These are phyloP conservation scores for Lacanobia wlatinum DNA, from an alignment of 2,888 invertebrate genomes.

Conservation along the genomic window DNA sequence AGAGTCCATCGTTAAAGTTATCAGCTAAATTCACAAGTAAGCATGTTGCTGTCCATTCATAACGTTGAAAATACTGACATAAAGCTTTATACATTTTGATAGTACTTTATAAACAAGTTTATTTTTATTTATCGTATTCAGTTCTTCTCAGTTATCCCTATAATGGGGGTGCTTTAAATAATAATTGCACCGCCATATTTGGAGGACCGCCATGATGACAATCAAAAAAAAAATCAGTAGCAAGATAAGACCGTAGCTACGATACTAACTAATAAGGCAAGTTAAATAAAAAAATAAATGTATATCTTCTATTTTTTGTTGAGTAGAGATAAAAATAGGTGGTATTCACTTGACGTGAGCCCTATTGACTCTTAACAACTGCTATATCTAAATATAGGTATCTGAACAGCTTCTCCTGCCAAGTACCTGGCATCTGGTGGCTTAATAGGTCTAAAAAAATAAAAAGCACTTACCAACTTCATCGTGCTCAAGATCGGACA, in stretches of 20 bases:
- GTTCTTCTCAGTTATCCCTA: too few relatives aligned
- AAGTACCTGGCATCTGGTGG: conserved; percentile 50
- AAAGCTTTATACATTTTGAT: neutral
- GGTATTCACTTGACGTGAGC: conserved; percentile 26
- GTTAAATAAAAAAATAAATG: neutral
- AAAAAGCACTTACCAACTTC: conserved; percentile 88
- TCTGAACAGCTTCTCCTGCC: conserved; percentile 22
- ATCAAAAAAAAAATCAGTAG: neutral
- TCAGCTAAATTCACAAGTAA: conserved; percentile 38
- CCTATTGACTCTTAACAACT: conserved; percentile 26
- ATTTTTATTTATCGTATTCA: too few relatives aligned
- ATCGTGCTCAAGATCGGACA: conserved; percentile 87
- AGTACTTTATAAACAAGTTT: neutral
- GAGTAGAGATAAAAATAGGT: conserved; percentile 4
- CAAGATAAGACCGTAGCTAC: neutral
- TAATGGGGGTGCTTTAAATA: too few relatives aligned
- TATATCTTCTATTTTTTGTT: neutral
- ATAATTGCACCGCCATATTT: too few relatives aligned
- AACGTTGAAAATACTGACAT: conserved; percentile 4
- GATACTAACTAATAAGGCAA: too few relatives aligned
- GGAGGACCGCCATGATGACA: too few relatives aligned
- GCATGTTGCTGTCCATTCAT: conserved; percentile 4
- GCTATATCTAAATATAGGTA: conserved; percentile 30
- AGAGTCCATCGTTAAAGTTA: conserved; percentile 41
- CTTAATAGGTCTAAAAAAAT: conserved; percentile 57